Percentiles rank a stretch among this genome's conserved stretches.
Evolutionary conservation across 2,797 vertebrate species (phyloP).

Genomic region (Numenius phaeopus): DNA sequence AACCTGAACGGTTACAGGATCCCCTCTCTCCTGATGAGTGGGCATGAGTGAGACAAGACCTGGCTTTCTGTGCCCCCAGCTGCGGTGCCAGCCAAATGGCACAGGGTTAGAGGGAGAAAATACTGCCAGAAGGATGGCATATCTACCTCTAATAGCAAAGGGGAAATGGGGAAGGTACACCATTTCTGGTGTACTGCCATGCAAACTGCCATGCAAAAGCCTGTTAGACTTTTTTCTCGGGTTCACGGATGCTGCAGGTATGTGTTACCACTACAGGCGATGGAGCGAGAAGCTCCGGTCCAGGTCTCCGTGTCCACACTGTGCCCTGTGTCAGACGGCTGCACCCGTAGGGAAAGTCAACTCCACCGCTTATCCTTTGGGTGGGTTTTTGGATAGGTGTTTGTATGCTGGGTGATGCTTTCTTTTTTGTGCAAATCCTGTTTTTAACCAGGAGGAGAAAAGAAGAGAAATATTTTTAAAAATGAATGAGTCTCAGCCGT

Average conservation of each 20-base stretch:
- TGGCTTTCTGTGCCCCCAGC: not conserved
- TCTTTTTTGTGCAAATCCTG: not conserved
- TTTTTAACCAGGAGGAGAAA: constrained; percentile 25
- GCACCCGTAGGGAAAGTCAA: not conserved
- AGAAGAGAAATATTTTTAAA: constrained; percentile 3
- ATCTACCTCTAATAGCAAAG: not conserved
- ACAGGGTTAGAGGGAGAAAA: not conserved
- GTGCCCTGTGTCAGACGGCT: not conserved
- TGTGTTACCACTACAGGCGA: rapidly evolving
- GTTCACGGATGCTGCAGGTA: not conserved
- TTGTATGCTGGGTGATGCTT: not conserved
- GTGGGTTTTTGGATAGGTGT: not conserved
- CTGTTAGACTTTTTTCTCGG: not conserved
- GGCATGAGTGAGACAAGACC: not conserved
- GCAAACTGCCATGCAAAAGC: not conserved
- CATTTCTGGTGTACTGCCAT: too few relatives aligned
- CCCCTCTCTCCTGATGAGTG: not conserved
- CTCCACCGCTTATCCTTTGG: not conserved
- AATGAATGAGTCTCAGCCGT: constrained; percentile 1
- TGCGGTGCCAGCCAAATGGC: not conserved
- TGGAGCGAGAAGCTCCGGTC: not conserved
- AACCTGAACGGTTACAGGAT: rapidly evolving
- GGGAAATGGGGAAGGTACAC: not conserved
- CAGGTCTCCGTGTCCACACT: not conserved
- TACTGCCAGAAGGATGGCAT: not conserved